A percentile compares a stretch with the other conserved stretches of the same genome.
Evolutionary conservation across 2,888 invertebrate species (phyloP).

Genomic region (Lithophane ornitopus): DNA sequence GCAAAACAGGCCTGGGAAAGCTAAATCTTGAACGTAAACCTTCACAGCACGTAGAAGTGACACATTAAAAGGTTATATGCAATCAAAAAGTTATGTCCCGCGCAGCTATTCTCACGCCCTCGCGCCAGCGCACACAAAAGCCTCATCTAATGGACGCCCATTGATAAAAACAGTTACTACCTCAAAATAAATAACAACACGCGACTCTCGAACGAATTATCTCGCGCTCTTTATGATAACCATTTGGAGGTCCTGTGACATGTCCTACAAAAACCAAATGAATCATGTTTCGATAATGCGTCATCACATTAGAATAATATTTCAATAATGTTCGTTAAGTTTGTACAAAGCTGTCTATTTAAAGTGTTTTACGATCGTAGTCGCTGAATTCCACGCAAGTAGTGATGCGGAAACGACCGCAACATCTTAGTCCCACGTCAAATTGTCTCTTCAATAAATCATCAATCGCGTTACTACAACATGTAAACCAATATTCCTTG

Average conservation of each 20-base stretch:
- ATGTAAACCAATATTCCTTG: conserved; percentile 84
- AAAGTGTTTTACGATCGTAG: conserved; percentile 64
- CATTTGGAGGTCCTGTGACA: conserved; percentile 62
- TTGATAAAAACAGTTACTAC: conserved; percentile 83
- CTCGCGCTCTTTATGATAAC: conserved; percentile 75
- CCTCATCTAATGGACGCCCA: conserved; percentile 75
- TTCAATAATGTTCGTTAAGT: conserved; percentile 61
- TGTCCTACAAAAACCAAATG: conserved; percentile 64
- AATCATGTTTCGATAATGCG: conserved; percentile 65
- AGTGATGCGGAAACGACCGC: conserved; percentile 81
- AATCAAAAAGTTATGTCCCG: conserved; percentile 72
- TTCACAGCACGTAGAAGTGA: conserved; percentile 51
- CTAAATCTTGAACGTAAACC: conserved; percentile 35
- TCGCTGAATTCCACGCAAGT: conserved; percentile 77
- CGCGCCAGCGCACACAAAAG: conserved; percentile 72
- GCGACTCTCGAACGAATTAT: conserved; percentile 71
- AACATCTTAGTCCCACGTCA: conserved; percentile 80
- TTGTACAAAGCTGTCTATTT: conserved; percentile 59
- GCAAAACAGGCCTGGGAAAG: conserved; percentile 28
- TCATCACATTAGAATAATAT: conserved; percentile 66
- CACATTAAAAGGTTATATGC: conserved; percentile 69
- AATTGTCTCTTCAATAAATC: conserved; percentile 80
- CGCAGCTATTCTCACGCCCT: conserved; percentile 74
- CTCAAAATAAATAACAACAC: conserved; percentile 79
- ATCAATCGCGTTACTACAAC: conserved; percentile 78